Conservation (phyloP, 2,113 vertebrate genomes). For the Chaetorhynchus papuensis region DNA sequence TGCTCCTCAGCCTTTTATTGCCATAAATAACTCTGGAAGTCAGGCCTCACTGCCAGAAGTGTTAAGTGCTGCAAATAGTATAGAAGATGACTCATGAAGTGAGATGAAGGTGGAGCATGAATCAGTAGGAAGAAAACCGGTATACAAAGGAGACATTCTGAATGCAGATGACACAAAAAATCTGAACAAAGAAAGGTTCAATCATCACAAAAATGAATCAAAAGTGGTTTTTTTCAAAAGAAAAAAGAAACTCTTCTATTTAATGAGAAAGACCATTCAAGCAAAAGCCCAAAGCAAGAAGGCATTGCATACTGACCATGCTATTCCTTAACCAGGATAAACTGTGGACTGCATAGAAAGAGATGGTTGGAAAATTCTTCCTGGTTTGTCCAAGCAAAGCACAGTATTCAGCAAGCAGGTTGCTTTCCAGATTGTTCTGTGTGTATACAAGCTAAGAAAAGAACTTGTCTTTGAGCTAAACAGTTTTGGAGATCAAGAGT, state of each 20-base stretch:
- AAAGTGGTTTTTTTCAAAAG: not conserved
- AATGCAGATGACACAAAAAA: not conserved
- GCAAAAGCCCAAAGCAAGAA: not conserved
- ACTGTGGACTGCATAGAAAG: not conserved
- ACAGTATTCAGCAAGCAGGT: not conserved
- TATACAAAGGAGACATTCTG: conserved; percentile 1
- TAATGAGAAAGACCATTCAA: not conserved
- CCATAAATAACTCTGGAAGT: conserved; percentile 42
- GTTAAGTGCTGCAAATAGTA: conserved; percentile 49
- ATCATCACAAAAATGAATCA: not conserved
- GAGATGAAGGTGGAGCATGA: conserved; percentile 43
- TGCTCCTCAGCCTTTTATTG: conserved; percentile 1
- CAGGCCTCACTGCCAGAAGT: not conserved
- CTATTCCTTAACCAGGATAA: not conserved
- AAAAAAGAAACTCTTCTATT: not conserved
- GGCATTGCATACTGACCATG: not conserved
- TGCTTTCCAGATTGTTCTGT: conserved; percentile 5
- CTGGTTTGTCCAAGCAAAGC: not conserved
- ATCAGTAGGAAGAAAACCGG: conserved; percentile 34
- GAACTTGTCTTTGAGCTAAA: not conserved
- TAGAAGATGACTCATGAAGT: conserved; percentile 44
- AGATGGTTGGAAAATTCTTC: conserved; percentile 4
- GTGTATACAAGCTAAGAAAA: not conserved
- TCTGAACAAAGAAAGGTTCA: conserved; percentile 19
- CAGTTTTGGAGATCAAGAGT: not conserved